Evolutionary conservation across 2,113 vertebrate species (phyloP), one percentile per base, ranked within the genome.

Genomic region (Ptilorrhoa leucosticta): DNA sequence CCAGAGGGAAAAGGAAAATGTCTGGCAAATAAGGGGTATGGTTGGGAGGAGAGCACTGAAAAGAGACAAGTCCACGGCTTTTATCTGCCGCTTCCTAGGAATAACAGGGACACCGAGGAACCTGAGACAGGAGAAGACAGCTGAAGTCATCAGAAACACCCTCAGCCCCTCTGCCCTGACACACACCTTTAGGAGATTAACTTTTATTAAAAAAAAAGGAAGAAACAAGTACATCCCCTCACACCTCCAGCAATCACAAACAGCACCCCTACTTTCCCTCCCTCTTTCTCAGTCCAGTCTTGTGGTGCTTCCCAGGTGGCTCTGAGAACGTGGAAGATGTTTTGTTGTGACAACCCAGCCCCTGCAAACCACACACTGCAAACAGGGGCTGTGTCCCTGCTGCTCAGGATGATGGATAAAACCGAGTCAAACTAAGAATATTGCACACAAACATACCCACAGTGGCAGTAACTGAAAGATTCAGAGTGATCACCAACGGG

Each of bases 351-450:
- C 14, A 31, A 33, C 8, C 6, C 30, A 75, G 15, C 27, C 56
- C 48, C 63, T 45, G 11, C 33, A 56, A 72, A 45, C 18, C 10
- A 3, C 48, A 5, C 0, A 0, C 21, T 68, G 76, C 68, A 35
- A 40, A 12, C 33, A 30, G 10, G 9, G 40, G 33, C 57, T 24
- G 47, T 13, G 33, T 50, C 66, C 75, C 47, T 23, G 6, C 70
- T 69, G 48, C 71, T 80, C 8, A 61, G 21, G 13, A 15, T 10
- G 42, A 42, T 27, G 39, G 33, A 39, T 4, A 50, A 87, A 84
- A 19, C 19, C 60, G 12, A 0, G 2, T 13, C 30, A 73, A 60
- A 69, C 7, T 10, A 45, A 1, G 0, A 31, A 15, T 2, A 35
- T 2, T 30, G 10, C 15, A 24, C 13, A 40, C 1, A 19, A 39